These are phyloP conservation scores for Haliaeetus leucogaster DNA, from an alignment of 2,113 vertebrate species.

Conservation along the genomic window DNA sequence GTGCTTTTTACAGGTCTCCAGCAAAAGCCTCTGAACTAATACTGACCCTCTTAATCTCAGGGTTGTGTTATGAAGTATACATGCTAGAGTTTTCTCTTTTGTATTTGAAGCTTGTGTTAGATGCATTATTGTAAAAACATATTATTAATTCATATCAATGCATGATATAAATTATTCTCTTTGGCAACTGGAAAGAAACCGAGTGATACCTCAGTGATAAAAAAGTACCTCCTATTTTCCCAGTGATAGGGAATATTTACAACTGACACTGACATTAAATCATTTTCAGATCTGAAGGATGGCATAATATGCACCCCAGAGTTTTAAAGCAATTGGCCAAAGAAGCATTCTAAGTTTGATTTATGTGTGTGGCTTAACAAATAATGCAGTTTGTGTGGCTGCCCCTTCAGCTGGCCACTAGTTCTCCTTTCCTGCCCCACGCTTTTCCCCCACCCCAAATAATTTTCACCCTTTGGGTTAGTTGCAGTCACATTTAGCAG, in stretches of 20 bases:
- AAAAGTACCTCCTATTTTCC: neutral
- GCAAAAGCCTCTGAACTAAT: neutral
- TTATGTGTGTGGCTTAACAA: neutral
- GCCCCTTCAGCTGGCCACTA: neutral
- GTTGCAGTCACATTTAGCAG: neutral
- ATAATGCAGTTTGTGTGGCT: neutral
- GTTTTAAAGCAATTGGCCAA: neutral
- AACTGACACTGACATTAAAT: neutral
- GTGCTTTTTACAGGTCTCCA: neutral
- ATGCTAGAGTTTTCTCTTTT: neutral
- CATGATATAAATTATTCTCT: neutral
- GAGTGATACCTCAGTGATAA: neutral
- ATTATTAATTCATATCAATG: neutral
- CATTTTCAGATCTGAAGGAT: neutral
- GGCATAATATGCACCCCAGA: neutral
- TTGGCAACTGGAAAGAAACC: neutral
- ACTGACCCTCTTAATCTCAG: neutral
- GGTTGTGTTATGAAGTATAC: neutral
- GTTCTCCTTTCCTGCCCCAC: neutral
- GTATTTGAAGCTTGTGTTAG: neutral
- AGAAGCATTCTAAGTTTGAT: neutral
- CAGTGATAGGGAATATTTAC: neutral
- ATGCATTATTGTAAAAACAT: neutral
- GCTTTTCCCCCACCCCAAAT: neutral
- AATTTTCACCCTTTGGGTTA: neutral